These are phyloP conservation scores for Orchesella cincta DNA, from an alignment of 1,140 invertebrate genomes.

Conservation along the genomic window DNA sequence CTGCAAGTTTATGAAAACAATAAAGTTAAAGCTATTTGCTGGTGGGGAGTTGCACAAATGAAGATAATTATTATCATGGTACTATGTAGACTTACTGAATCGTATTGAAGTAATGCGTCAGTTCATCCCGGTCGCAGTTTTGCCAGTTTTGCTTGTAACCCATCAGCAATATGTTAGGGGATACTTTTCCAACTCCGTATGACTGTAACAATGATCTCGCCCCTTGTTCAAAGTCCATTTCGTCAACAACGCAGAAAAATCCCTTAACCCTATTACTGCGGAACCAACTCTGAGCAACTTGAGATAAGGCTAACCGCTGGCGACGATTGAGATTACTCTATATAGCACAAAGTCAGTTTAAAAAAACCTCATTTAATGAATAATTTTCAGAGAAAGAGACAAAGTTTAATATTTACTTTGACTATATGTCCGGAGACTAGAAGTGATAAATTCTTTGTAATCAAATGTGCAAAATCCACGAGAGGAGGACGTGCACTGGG, in stretches of 20 bases:
- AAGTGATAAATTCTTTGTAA: constrained; percentile 62
- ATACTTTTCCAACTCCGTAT: constrained; percentile 83
- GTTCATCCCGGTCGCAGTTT: constrained; percentile 68
- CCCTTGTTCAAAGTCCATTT: constrained; percentile 59
- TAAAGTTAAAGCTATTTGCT: not conserved
- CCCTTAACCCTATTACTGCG: constrained; percentile 58
- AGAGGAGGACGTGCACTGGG: constrained; percentile 60
- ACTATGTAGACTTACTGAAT: constrained; percentile 76
- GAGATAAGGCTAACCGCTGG: constrained; percentile 59
- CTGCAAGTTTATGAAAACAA: constrained; percentile 60
- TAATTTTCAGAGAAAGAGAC: not conserved
- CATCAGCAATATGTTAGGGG: constrained; percentile 85
- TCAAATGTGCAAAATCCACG: constrained; percentile 62
- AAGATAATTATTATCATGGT: not conserved
- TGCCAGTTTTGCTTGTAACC: constrained; percentile 92
- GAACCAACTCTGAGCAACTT: constrained; percentile 58
- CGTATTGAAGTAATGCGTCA: constrained; percentile 84
- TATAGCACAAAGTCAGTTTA: constrained; percentile 29
- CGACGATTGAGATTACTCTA: constrained; percentile 53
- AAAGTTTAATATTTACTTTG: constrained; percentile 45
- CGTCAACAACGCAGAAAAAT: constrained; percentile 59
- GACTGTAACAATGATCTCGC: constrained; percentile 74
- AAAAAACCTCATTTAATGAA: not conserved
- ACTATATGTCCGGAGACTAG: constrained; percentile 61
- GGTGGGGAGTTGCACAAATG: not conserved